A percentile compares a stretch with the other conserved stretches of the same genome.
phyloP scores from a whole-genome alignment of 2,113 vertebrate species.

The Dipodomys spectabilis region DNA sequence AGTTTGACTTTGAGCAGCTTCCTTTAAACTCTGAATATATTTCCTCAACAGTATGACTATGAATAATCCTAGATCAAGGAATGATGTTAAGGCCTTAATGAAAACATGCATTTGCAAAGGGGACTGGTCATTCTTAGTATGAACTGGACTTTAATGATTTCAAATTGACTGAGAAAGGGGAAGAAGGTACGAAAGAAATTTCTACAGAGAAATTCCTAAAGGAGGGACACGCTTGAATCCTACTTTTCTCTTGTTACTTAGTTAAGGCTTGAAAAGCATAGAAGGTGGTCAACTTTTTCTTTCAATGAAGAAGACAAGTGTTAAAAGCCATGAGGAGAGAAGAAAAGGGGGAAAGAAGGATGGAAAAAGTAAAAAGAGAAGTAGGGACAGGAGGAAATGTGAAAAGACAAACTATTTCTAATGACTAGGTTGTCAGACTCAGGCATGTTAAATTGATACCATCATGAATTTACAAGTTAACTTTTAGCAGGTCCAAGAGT shows the following conservation, averaged over 20 bases:
- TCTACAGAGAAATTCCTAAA: neutral
- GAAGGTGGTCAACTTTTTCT: neutral
- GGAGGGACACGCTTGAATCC: neutral
- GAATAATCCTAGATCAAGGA: neutral
- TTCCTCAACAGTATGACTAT: neutral
- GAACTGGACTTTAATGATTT: neutral
- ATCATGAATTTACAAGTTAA: neutral
- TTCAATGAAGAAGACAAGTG: neutral
- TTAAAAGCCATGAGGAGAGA: neutral
- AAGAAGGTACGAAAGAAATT: neutral
- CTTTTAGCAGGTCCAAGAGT: neutral
- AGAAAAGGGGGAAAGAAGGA: neutral
- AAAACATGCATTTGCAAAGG: conserved; percentile 12
- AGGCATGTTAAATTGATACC: neutral
- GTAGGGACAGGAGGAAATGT: neutral
- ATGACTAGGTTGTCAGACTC: neutral
- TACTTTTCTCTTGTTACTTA: neutral
- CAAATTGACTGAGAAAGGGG: neutral
- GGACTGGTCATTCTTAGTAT: neutral
- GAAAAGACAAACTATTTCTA: neutral
- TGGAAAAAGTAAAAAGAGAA: neutral
- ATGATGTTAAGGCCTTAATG: neutral
- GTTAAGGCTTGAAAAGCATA: neutral
- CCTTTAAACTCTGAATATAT: neutral
- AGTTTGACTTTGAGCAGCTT: neutral